Evolutionary conservation across 92 coral and sea anemone species (phyloP), one percentile per base, ranked within the genome.

Genomic region (Actinostola sp.): DNA sequence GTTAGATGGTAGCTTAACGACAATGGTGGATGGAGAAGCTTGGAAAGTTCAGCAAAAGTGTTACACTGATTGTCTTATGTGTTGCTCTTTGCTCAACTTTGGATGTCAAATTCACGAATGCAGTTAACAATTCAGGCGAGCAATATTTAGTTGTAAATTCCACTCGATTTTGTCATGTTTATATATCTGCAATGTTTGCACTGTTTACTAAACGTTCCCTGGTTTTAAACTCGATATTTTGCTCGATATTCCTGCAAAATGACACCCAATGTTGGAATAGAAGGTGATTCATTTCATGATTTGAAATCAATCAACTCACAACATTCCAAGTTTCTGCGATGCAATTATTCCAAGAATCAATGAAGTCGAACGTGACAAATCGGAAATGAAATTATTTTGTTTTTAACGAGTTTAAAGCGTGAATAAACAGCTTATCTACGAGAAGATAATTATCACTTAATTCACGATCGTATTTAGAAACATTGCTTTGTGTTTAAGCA

Each of bases 11-110:
- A 16, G 19, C 53, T 46, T n/a, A 14, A 8, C 30, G 27, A 27
- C 63, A 4, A 57, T 57, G 63, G 36, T 30, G 63, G 13, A 57
- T 57, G 63, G 63, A 57, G 63, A 6, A 21, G 39, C 7, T 27
- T 8, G 17, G 19, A 27, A 57, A 27, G 4, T 13, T 27, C 5
- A 4, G 3, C 53, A 3, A 27, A 27, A 30, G n/a, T 17, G 5
- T 46, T 46, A 19, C 2, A 6, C 4, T 46, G 31, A 29, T 54
- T 54, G 7, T 21, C 28, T 54, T 54, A 4, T 54, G 3, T 24
- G 6, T 24, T 24, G 11, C 30, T 24, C 29, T 52, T 8, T 52
- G 59, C 30, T 24, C 15, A 11, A 36, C 23, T 46, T 46, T 46
- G 7, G 53, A 46, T 19, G 53, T 46, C 3, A 46, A 46, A 46